These are phyloP conservation scores for Aplysina aerophoba DNA, from an alignment of 37 sponge, comb jelly and placozoan genomes.

Conservation along the genomic window DNA sequence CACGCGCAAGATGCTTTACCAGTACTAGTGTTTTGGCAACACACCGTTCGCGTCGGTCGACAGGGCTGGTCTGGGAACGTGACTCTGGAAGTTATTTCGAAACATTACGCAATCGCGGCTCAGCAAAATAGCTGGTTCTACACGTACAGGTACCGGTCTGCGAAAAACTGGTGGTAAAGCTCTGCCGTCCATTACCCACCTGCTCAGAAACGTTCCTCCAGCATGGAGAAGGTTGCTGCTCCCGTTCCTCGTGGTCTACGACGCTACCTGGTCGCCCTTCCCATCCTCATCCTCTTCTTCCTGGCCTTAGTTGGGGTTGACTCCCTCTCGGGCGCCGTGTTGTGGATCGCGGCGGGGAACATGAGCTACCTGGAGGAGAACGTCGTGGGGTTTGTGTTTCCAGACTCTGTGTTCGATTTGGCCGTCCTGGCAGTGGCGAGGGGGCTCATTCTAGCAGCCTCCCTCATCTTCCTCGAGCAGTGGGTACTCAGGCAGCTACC, in stretches of 20 bases:
- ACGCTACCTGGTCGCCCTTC: not conserved
- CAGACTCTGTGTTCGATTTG: conserved; percentile 73
- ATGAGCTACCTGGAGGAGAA: conserved; percentile 56
- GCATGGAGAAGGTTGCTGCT: no score
- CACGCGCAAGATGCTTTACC: no score
- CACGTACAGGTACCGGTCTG: no score
- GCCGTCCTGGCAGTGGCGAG: conserved; percentile 67
- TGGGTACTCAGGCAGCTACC: conserved; percentile 19
- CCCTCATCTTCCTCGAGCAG: conserved; percentile 60
- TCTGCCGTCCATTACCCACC: no score
- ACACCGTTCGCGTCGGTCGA: no score
- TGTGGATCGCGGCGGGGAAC: conserved; percentile 75
- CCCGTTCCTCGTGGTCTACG: not conserved
- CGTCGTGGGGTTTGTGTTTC: conserved; percentile 68
- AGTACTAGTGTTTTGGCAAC: no score
- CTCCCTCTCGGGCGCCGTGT: conserved; percentile 39
- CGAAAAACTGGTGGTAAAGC: no score
- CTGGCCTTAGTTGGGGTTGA: conserved; percentile 53
- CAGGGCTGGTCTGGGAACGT: no score
- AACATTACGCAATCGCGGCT: no score
- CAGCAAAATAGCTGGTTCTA: no score
- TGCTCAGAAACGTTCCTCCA: no score
- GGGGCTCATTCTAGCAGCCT: conserved; percentile 50
- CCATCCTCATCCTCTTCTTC: conserved; percentile 11
- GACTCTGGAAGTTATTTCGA: no score